phyloP scores from a whole-genome alignment of 2,113 vertebrate genomes.

The crab-eating macaque (Macaca fascicularis) region T2T-MFA8v1.1 NC_088377.1:48431001-48431500 shows the following conservation, averaged over 20 bases:
- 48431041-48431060: background rate
- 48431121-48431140: background rate
- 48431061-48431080: background rate
- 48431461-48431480: too few species aligned
- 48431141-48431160: background rate
- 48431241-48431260: background rate
- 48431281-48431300: background rate
- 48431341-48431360: background rate
- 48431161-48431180: background rate
- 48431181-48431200: background rate
- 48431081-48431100: background rate
- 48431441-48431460: too few species aligned
- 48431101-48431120: background rate
- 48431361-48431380: too few species aligned
- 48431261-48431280: background rate
- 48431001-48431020: background rate
- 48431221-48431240: background rate
- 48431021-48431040: background rate
- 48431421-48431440: too few species aligned
- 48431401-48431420: too few species aligned
- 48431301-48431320: background rate
- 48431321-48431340: background rate
- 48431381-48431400: too few species aligned
- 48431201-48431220: background rate
- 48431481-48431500: too few species aligned